Conservation (phyloP, 2,113 vertebrate species). For the Albula glossodonta region DNA sequence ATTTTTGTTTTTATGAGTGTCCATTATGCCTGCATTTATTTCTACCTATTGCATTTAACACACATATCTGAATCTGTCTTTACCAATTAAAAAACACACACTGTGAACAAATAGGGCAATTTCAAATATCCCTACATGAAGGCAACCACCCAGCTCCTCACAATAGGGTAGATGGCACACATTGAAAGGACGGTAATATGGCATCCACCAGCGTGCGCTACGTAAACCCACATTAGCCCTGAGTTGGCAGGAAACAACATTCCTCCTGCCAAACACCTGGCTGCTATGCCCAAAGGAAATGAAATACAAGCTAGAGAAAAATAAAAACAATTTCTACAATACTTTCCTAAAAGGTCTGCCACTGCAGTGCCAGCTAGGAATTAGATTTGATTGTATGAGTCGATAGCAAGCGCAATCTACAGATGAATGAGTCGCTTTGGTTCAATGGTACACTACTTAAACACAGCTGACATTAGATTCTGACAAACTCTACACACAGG, state of each 20-base stretch:
- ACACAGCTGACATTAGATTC: constrained; percentile 46
- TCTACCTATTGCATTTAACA: not conserved
- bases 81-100: not conserved
- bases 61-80: constrained; percentile 30
- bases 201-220: constrained; percentile 42
- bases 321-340: constrained; percentile 40
- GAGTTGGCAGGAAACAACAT: constrained; percentile 64
- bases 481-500: constrained; percentile 34
- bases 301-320: constrained; percentile 40
- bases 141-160: constrained; percentile 45
- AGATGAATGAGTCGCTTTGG: constrained; percentile 40
- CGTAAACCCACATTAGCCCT: constrained; percentile 45
- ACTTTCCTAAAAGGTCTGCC: constrained; percentile 28
- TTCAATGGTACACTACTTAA: constrained; percentile 39
- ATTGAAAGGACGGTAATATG: constrained; percentile 54
- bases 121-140: constrained; percentile 50
- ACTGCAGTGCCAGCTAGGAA: constrained; percentile 32
- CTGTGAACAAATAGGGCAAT: constrained; percentile 44
- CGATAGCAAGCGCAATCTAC: constrained; percentile 39
- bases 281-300: constrained; percentile 58
- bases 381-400: constrained; percentile 36
- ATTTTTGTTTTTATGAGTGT: not conserved
- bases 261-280: constrained; percentile 66
- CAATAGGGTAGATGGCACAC: constrained; percentile 43
- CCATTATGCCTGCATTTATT: not conserved